These are phyloP conservation scores for Neoseiulus cucumeris DNA, from an alignment of 1,140 invertebrate genomes.

Conservation along the genomic window DNA sequence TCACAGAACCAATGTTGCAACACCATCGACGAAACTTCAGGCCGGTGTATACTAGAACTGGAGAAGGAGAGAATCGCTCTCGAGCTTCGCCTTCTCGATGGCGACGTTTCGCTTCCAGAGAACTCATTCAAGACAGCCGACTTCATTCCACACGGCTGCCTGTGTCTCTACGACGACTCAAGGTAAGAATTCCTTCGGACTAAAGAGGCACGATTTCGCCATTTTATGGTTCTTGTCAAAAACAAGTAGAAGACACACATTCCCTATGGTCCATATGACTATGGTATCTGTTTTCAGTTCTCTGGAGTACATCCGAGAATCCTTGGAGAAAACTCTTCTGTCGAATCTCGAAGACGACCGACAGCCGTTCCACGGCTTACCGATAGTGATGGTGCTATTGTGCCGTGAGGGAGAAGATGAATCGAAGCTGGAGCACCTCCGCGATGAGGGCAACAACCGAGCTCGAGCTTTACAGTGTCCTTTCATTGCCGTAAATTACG, in stretches of 20 bases:
- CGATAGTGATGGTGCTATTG: slow-evolving; percentile 70
- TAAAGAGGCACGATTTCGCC: background rate
- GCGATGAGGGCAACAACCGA: slow-evolving; percentile 70
- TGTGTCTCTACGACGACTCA: slow-evolving; percentile 9
- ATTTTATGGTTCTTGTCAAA: background rate
- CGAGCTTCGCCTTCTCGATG: slow-evolving; percentile 63
- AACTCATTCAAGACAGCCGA: slow-evolving; percentile 43
- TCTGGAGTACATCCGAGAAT: slow-evolving; percentile 73
- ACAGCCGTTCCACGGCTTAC: slow-evolving; percentile 59
- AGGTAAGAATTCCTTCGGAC: background rate
- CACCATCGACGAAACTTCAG: background rate
- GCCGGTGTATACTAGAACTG: slow-evolving; percentile 42
- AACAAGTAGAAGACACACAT: background rate
- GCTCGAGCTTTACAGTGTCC: slow-evolving; percentile 69
- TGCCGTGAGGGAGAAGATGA: slow-evolving; percentile 61
- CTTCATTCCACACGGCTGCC: slow-evolving; percentile 49
- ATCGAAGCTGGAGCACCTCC: slow-evolving; percentile 53
- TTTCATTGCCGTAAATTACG: slow-evolving; percentile 56
- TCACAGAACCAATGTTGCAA: slow-evolving; percentile 6
- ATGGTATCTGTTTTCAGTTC: background rate
- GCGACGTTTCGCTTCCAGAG: slow-evolving; percentile 55
- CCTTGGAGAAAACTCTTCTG: slow-evolving; percentile 70
- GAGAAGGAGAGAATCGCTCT: slow-evolving; percentile 60
- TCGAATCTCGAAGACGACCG: slow-evolving; percentile 67
- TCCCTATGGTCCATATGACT: background rate